Base-by-base conservation (phyloP, 2,113 vertebrate genomes). In the Zootoca vivipara region DNA sequence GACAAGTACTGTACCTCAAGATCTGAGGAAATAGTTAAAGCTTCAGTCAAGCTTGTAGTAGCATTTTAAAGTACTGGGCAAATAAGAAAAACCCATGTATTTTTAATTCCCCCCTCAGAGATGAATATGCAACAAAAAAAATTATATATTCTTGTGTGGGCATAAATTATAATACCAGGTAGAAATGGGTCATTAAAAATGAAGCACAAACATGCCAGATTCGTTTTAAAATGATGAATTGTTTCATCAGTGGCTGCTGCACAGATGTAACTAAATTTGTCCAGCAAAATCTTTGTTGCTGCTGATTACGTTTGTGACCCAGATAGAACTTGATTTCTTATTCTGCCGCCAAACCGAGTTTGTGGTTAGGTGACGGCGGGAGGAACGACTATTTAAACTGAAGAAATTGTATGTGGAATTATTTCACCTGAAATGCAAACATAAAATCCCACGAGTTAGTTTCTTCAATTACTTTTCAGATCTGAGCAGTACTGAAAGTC, bases 201-300 rank as follows among this genome's bases (percentile, higher is more conserved):
- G 46, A 80, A 80, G 78, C 42, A 20, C 22, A 78, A 84, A 58
- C 30, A 67, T 52, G 58, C 24, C 80, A 77, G 75, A 64, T 82
- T 82, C 79, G 75, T 82, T 87, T 82, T 87, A 24, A 82, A 87
- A 82, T 82, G 86, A 75, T 82, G 70, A 82, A 64, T 83, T 83
- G 38, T 46, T 86, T 86, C 24, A 86, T 67, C 84, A 85, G 33
- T 22, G 40, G 52, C 33, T 85, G 46, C 52, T 75, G 38, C 38
- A 38, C 8, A 35, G 13, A 52, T 82, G 20, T 83, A 88, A 88
- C 22, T 88, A 26, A 75, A 83, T 77, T 88, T 67, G 58, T 52
- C 38, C 58, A 65, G 58, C 18, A 78, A 33, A 78, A 22, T 82
- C 70, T 52, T 81, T 80, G 46, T 70, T 46, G 56, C 58, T 24